Evolutionary conservation across 1,140 invertebrate species (phyloP), one percentile per base, ranked within the genome.

Genomic region (Apis laboriosa): DNA sequence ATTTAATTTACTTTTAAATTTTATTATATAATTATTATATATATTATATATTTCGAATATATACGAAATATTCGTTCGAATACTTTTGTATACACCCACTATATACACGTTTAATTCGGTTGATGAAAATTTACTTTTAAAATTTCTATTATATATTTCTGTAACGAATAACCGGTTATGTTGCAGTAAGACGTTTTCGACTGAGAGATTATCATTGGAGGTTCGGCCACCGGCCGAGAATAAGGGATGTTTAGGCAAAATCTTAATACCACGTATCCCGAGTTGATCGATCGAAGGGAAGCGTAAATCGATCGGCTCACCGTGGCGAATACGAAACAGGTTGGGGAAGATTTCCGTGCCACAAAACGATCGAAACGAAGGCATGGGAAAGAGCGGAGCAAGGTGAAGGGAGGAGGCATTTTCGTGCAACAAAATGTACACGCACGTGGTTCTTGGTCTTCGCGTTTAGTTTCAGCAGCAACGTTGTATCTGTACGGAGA

Each of bases 391-490:
- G 21, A 49, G 49, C 19, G 66, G 43, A 9, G 43, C n/a, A 49
- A 49, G 72, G 24, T 3, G 34, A 34, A 4, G 19, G 28, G 11
- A 61, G 17, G 13, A 24, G 17, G 60, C 24, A 55, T 80, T 86
- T 85, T 34, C 77, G 66, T 80, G 72, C 82, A 79, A 77, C 28
- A 21, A 21, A 34, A 9, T 34, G 34, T 34, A 34, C 34, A 34
- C 34, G 56, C 61, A 80, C 77, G 53, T 76, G 56, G 19, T 21
- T 11, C 9, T 64, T 60, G 1, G 28, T 15, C 34, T 34, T 34
- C 73, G 12, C 60, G 82, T 73, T 61, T 53, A 56, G 60, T 51
- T 72, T 4, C 9, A 61, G 61, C 49, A 13, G 58, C 51, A 60
- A 67, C 53, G 68, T 77, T 66, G 63, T 49, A 15, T 58, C 61